phyloP scores from a whole-genome alignment of 2,113 vertebrate genomes.

The Meleagris gallopavo region DNA sequence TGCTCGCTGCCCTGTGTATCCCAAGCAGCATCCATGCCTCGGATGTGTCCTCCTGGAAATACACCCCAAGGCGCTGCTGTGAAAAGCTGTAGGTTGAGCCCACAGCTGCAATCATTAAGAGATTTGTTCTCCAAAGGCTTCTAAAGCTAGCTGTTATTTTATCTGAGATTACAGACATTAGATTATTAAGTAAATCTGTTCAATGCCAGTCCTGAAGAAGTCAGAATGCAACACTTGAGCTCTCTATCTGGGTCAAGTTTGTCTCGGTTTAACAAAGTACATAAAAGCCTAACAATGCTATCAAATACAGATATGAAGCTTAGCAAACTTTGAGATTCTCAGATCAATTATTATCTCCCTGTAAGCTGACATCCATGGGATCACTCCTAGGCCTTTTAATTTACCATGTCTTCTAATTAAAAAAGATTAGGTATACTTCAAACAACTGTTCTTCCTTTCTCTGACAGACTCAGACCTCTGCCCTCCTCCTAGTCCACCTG shows the following conservation, averaged over 20 bases:
- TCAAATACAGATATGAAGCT: neutral
- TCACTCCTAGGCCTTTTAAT: slow-evolving; percentile 63
- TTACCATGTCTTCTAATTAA: slow-evolving; percentile 70
- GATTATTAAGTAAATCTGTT: neutral
- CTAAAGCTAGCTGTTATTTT: neutral
- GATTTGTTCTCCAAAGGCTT: neutral
- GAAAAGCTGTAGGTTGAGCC: neutral
- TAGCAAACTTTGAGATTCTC: slow-evolving; percentile 43
- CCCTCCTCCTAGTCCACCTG: neutral
- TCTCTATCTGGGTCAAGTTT: slow-evolving; percentile 57
- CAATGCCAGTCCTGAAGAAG: neutral
- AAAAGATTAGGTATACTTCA: slow-evolving; percentile 65
- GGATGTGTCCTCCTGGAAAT: neutral
- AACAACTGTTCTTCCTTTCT: slow-evolving; percentile 48
- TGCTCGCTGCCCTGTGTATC: neutral
- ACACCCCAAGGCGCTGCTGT: neutral
- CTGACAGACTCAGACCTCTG: neutral
- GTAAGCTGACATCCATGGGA: slow-evolving; percentile 48
- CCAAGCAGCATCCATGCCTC: neutral
- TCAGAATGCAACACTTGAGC: slow-evolving; percentile 9
- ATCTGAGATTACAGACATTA: neutral
- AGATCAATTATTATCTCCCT: slow-evolving; percentile 44
- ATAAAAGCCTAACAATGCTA: slow-evolving; percentile 28
- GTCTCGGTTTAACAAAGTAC: neutral
- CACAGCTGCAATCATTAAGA: neutral